These are phyloP conservation scores for Eidolon dupreanum DNA, from an alignment of 2,797 vertebrate genomes.

Conservation along the genomic window DNA sequence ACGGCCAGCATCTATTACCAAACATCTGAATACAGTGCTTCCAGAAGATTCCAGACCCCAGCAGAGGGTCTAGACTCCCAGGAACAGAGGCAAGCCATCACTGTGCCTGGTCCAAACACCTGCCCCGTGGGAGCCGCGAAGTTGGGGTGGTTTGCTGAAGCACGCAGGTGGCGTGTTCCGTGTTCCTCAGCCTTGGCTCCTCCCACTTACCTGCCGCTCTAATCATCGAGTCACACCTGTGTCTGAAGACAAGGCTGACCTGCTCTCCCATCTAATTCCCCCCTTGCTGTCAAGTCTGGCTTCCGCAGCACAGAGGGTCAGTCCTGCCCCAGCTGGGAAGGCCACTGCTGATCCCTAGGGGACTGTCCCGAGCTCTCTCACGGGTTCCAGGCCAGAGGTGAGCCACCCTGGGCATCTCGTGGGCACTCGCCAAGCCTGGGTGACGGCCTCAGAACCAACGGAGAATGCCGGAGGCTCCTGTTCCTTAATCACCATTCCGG, in stretches of 20 bases:
- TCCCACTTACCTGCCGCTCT: neutral
- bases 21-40: neutral
- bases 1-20: too few species aligned
- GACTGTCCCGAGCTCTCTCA: neutral
- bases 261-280: neutral
- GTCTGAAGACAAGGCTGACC: neutral
- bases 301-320: neutral
- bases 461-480: neutral
- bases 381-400: neutral
- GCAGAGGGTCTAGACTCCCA: neutral
- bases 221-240: neutral
- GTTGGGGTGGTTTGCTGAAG: too few species aligned
- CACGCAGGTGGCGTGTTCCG: accelerated
- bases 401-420: accelerated
- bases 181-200: neutral
- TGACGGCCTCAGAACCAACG: accelerated
- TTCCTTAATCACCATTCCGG: accelerated
- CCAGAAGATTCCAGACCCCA: neutral
- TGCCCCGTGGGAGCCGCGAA: neutral
- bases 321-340: neutral
- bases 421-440: accelerated
- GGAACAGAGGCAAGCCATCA: neutral
- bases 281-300: neutral
- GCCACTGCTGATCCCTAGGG: neutral
- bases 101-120: neutral